Evolutionary conservation across 2,797 vertebrate species (phyloP).

Genomic region (Halcyon badia): DNA sequence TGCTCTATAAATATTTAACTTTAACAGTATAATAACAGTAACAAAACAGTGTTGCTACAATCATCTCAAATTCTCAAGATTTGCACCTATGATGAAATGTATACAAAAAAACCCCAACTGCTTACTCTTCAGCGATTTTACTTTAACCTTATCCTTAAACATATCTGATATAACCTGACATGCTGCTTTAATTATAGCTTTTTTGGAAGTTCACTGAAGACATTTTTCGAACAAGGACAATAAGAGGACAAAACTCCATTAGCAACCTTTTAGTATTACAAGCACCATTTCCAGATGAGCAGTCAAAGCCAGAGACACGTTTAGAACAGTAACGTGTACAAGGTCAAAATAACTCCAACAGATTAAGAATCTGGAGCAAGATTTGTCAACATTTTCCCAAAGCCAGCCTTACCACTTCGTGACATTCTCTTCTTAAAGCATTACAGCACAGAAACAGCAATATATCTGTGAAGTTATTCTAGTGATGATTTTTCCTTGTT

Average conservation of each 20-base stretch:
- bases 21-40: background rate
- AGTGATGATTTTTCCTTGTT: background rate
- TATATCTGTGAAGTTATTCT: background rate
- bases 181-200: background rate
- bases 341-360: conserved; percentile 1
- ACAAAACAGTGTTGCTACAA: background rate
- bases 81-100: background rate
- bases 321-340: background rate
- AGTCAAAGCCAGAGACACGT: conserved; percentile 19
- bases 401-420: background rate
- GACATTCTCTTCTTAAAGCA: background rate
- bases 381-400: background rate
- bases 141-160: background rate
- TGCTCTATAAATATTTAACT: background rate
- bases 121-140: background rate
- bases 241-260: conserved; percentile 30
- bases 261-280: conserved; percentile 9
- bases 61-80: background rate
- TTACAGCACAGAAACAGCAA: background rate
- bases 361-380: background rate
- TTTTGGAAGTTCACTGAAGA: conserved; percentile 14
- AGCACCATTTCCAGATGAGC: conserved; percentile 30
- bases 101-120: background rate
- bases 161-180: background rate
- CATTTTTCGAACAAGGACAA: background rate